These are phyloP conservation scores for Drymodes brunneopygia DNA, from an alignment of 2,113 vertebrate species.

Conservation along the genomic window DNA sequence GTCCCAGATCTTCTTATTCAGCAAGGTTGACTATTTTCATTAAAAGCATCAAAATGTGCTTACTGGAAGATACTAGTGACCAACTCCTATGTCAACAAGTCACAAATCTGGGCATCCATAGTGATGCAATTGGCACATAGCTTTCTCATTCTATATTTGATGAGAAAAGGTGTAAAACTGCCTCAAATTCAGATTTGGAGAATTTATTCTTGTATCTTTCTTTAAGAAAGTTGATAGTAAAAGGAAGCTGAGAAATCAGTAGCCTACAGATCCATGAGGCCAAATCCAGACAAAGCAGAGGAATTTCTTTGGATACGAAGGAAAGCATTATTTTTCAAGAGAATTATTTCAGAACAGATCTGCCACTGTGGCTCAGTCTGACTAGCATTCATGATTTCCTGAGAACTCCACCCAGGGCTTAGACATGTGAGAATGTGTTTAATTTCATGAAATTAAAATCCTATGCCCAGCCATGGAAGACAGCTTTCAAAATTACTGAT, in stretches of 20 bases:
- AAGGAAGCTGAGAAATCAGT: neutral
- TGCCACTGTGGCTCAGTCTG: neutral
- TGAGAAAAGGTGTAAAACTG: neutral
- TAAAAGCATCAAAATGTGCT: neutral
- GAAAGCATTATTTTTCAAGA: neutral
- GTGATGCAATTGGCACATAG: neutral
- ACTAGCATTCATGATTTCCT: neutral
- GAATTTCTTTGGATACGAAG: neutral
- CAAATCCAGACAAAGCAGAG: neutral
- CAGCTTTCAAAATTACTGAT: neutral
- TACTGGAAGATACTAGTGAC: neutral
- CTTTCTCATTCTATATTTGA: neutral
- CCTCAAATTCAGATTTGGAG: neutral
- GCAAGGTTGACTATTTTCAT: neutral
- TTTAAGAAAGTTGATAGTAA: neutral
- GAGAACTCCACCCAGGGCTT: neutral
- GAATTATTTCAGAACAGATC: neutral
- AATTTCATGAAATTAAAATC: neutral
- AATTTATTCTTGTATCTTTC: neutral
- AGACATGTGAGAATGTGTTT: neutral
- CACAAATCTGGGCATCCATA: neutral
- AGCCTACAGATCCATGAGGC: neutral
- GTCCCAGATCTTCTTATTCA: neutral
- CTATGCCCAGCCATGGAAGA: neutral
- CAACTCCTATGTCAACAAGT: neutral